Evolutionary conservation across 2,888 invertebrate genomes (phyloP), one percentile per base, ranked within the genome.

Genomic region (Polylopha cassiicola): DNA sequence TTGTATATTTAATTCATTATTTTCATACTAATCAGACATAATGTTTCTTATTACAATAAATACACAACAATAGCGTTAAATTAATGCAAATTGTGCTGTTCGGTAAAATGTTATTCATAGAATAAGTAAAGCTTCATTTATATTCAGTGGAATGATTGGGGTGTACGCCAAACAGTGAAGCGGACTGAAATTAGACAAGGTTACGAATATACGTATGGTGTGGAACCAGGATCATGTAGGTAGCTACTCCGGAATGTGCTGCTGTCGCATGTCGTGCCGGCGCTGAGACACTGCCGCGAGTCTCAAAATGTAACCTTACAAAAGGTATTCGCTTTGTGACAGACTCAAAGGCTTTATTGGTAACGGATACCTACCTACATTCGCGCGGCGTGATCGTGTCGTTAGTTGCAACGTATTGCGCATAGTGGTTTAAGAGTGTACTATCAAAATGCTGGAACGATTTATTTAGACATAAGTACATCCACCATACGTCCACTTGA

Each of bases 91-190:
- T 76, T 63, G 62, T 44, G 55, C 60, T 72, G 64, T 67, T 64
- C 66, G 68, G 51, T 49, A 33, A 71, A 77, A 77, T 76, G 66
- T 76, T 78, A 78, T 78, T 74, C 75, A 75, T 75, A 68, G 74
- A 72, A 69, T 57, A 66, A 64, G 69, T 63, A 63, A 58, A 72
- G 64, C 63, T 71, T 75, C 68, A 73, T 79, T 74, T 77, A 74
- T 73, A 77, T 77, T 73, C 74, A 73, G 67, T 54, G 53, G 69
- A 70, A 76, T 74, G 71, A 75, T 65, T 61, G 54, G 52, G 58
- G 51, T 63, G 59, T 56, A 61, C 65, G 60, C 63, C 66, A 67
- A 61, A 70, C 65, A 66, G 61, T 65, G 59, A 60, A 51, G 51
- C 48, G 48, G 52, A 55, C 55, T 44, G 49, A 58, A 67, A 61